These are phyloP conservation scores for Melieria picta DNA, from an alignment of 2,888 invertebrate genomes.

Conservation along the genomic window DNA sequence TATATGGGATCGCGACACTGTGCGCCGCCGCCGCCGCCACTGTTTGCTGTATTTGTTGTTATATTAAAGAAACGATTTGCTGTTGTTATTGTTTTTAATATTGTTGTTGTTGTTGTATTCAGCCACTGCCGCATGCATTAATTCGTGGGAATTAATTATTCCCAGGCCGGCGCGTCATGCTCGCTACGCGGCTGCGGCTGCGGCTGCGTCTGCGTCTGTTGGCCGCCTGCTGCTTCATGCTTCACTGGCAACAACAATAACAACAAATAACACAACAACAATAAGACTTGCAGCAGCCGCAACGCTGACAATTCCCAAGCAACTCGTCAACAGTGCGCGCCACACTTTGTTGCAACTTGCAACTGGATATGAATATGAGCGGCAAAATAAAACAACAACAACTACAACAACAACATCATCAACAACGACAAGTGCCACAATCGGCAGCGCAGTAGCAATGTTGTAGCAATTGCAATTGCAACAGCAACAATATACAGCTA, in stretches of 20 bases:
- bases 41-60: too few species aligned
- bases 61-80: too few species aligned
- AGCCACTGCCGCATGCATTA: conserved; percentile 32
- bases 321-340: not conserved
- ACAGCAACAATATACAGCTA: not conserved
- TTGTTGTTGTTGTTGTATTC: too few species aligned
- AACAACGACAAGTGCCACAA: too few species aligned
- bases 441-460: conserved; percentile 5
- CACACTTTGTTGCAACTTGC: not conserved
- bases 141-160: conserved; percentile 50
- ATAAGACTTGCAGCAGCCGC: too few species aligned
- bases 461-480: conserved; percentile 12
- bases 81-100: too few species aligned
- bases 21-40: too few species aligned
- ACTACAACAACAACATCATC: too few species aligned
- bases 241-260: not conserved
- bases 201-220: not conserved
- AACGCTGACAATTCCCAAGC: too few species aligned
- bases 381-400: not conserved
- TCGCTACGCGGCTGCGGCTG: not conserved
- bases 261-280: too few species aligned
- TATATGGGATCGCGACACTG: too few species aligned
- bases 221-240: not conserved
- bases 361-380: not conserved
- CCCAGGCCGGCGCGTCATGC: conserved; percentile 14